phyloP scores from a whole-genome alignment of 2,113 vertebrate genomes.

The Pontoporia blainvillei region DNA sequence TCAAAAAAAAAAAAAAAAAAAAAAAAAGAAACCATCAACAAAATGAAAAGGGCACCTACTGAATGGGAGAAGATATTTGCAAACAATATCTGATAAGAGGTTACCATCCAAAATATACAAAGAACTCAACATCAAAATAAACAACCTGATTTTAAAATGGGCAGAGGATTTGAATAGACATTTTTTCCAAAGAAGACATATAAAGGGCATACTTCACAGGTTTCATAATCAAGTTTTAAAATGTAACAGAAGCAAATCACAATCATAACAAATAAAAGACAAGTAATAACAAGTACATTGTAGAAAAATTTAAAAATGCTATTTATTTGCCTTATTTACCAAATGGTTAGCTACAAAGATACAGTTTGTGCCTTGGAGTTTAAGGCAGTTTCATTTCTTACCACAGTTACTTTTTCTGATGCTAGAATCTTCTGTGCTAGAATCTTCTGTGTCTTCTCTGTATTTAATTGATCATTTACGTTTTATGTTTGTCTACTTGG shows the following conservation, averaged over 20 bases:
- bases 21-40: not conserved
- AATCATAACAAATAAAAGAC: not conserved
- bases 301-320: slow-evolving; percentile 51
- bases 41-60: not conserved
- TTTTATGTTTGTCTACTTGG: not conserved
- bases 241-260: slow-evolving; percentile 31
- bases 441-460: not conserved
- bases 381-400: slow-evolving; percentile 32
- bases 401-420: not conserved
- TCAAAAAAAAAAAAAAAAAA: too few species aligned
- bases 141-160: not conserved
- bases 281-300: not conserved
- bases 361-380: slow-evolving; percentile 12
- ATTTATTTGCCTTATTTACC: slow-evolving; percentile 51
- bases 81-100: not conserved
- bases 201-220: not conserved
- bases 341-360: slow-evolving; percentile 26
- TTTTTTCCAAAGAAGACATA: not conserved
- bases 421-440: not conserved
- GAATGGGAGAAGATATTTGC: not conserved
- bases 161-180: not conserved
- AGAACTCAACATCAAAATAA: not conserved
- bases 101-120: not conserved
- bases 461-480: not conserved
- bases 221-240: slow-evolving; percentile 38